Evolutionary conservation across 2,888 invertebrate species (phyloP), one percentile per base, ranked within the genome.

Genomic region (Drosophila maculinotata): DNA sequence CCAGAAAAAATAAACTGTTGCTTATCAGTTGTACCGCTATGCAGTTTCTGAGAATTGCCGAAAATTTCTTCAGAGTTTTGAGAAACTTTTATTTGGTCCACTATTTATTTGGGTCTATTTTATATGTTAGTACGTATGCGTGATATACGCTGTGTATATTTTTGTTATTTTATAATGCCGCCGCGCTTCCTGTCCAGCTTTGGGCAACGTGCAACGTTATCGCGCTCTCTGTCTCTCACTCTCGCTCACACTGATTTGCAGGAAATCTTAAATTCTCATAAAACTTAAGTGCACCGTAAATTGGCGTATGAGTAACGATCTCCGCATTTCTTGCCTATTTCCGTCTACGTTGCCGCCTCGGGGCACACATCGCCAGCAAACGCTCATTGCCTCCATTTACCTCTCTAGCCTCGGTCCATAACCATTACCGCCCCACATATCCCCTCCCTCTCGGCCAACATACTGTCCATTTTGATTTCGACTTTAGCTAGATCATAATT

Each of bases 181-280:
- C 42, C 39, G 17, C 67, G 35, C 56, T 82, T 80, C 79, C 79
- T 76, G 74, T 67, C 60, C 66, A 68, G 62, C 76, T 47, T 66
- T 49, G 56, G 67, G 53, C 48, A 70, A 45, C 38, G 25, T 42
- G 51, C 17, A 45, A 15, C 33, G 38, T 12, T 38, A 23, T 58
- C 42, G 14, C 48, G 25, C 63, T 54, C 33, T 53, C 52, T 41
- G 48, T 25, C 54, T 17, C 45, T 36, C 38, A 36, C 30, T 51
- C n/a, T 31, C 33, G 14, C 36, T 39, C 33, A n/a, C 33, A 62
- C 45, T 66, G 71, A 79, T 77, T 56, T 79, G 82, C 79, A 78
- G 88, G 82, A 87, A 87, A 87, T 86, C 86, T 87, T 88, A 78
- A 88, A 88, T 88, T 88, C 79, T 71, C 78, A 87, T 88, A 75